A percentile compares a stretch with the other conserved stretches of the same genome.
Evolutionary conservation across 1,140 invertebrate species (phyloP).

Genomic region (Magallana gigas): DNA sequence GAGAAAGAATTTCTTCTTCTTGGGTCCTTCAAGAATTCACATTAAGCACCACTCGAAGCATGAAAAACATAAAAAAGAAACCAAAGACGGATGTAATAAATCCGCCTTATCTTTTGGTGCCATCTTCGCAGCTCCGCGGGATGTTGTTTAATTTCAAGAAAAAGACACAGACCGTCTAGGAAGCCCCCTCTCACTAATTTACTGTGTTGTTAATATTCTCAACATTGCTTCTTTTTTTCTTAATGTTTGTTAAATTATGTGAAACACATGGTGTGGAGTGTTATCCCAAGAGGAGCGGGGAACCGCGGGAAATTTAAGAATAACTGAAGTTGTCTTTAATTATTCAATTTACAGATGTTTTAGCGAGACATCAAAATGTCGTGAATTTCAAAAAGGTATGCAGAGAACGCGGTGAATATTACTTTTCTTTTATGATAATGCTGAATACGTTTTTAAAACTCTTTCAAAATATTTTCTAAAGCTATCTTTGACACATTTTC

Average conservation of each 20-base stretch:
- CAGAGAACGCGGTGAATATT: not conserved
- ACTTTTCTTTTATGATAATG: constrained; percentile 28
- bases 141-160: constrained; percentile 37
- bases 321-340: not conserved
- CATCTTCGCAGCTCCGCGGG: constrained; percentile 29
- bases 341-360: constrained; percentile 32
- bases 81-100: constrained; percentile 35
- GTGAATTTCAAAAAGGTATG: not conserved
- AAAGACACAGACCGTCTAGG: constrained; percentile 27
- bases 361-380: not conserved
- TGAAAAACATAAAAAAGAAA: constrained; percentile 35
- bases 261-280: constrained; percentile 5
- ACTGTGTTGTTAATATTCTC: constrained; percentile 36
- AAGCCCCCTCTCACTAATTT: constrained; percentile 14
- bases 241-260: constrained; percentile 37
- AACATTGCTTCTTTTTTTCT: constrained; percentile 26
- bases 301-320: constrained; percentile 36
- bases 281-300: not conserved
- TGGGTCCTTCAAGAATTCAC: constrained; percentile 30
- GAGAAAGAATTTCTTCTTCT: not conserved
- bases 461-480: constrained; percentile 11
- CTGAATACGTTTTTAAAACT: not conserved
- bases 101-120: constrained; percentile 34
- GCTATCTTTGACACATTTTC: not conserved
- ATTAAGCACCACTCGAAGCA: constrained; percentile 17